Base-by-base conservation (phyloP, 1,140 invertebrate genomes). In the Helicoverpa armigera region DNA sequence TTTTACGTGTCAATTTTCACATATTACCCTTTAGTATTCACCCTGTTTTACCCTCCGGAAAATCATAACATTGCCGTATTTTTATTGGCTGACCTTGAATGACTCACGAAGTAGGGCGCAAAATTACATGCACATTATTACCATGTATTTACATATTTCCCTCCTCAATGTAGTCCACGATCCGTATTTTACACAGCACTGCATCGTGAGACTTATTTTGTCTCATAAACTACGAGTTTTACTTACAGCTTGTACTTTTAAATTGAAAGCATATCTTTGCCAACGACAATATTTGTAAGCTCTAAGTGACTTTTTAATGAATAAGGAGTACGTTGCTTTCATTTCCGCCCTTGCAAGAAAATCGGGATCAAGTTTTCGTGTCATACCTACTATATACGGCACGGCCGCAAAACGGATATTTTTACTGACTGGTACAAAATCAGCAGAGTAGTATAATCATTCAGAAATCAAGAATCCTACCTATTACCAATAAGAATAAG, bases 71-170 rank as follows among this genome's bases (percentile, higher is more conserved):
- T 5, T 13, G 18, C 58, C 31, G 18, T 50, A 63, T 61, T 48
- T 76, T 54, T 18, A 29, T 53, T 31, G 18, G 7, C 18, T 18
- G 58, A 63, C 54, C 73, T 76, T 63, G 58, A 61, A 76, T 61
- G 58, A 63, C 48, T 51, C 2, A 35, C 54, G 56, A 76, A 76
- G 48, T 51, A 23, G 73, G 51, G 58, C 56, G 48, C 29, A 51
- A 76, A 61, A 61, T 74, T 29, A 56, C 70, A 76, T 63, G 73
- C 73, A 60, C 58, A 76, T 76, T 18, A 61, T 61, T 63, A 51
- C 73, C 73, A 76, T 63, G 18, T 48, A 76, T 76, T 61, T 51
- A 50, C 73, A 76, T 76, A 61, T 76, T 63, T 51, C 43, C 56
- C 43, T 18, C 16, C 18, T 14, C 73, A 7, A 23, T n/a, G 73